phyloP scores from a whole-genome alignment of 53 echinoderm and acorn worm genomes.

The Astropecten irregularis region DNA sequence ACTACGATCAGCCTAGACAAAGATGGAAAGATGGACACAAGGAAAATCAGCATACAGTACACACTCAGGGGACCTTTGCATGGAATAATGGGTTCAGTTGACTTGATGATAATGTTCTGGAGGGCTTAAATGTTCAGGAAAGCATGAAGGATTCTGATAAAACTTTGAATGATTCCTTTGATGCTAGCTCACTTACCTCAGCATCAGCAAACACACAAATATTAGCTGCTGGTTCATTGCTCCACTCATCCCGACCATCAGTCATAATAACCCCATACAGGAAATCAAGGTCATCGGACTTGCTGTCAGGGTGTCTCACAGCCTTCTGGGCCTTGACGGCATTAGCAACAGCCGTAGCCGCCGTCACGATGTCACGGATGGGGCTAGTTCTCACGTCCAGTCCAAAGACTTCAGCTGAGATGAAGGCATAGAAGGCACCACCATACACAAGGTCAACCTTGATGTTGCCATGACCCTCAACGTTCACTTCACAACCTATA shows the following conservation, averaged over 20 bases:
- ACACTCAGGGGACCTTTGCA: too few species aligned
- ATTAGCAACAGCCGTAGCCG: conserved; percentile 69
- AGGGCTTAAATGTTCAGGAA: too few species aligned
- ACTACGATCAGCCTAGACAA: conserved; percentile 76
- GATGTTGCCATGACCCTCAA: conserved; percentile 66
- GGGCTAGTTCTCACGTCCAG: conserved; percentile 68
- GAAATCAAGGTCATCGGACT: conserved; percentile 66
- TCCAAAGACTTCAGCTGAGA: conserved; percentile 67
- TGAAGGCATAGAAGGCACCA: conserved; percentile 90
- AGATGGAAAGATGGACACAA: too few species aligned
- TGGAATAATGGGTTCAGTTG: too few species aligned
- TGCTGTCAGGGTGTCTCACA: conserved; percentile 76
- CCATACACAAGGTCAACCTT: conserved; percentile 91
- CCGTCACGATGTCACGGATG: conserved; percentile 38
- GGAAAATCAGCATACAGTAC: too few species aligned
- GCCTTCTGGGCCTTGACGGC: conserved; percentile 64
- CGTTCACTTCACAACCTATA: conserved; percentile 71
- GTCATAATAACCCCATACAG: conserved; percentile 89
- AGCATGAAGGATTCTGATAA: too few species aligned
- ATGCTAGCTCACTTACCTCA: conserved; percentile 74
- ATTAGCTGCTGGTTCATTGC: conserved; percentile 65
- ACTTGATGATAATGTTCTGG: too few species aligned
- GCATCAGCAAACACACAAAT: conserved; percentile 87
- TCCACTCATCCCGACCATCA: conserved; percentile 81
- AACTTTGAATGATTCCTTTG: too few species aligned